These are phyloP conservation scores for Triops longicaudatus DNA, from an alignment of 1,140 invertebrate species.

Conservation along the genomic window DNA sequence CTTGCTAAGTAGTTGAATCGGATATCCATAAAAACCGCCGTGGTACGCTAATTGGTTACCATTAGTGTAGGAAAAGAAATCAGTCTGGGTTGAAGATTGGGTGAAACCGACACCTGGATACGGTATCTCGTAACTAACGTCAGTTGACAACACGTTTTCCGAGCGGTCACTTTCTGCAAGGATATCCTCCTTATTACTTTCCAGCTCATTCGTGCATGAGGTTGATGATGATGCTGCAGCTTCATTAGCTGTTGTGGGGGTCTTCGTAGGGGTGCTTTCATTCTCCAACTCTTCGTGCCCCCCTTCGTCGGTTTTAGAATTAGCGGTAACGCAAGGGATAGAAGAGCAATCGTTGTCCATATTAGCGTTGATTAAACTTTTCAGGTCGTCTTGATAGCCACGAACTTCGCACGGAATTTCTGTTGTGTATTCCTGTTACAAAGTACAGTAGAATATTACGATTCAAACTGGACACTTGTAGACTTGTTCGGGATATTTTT, in stretches of 20 bases:
- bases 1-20: slow-evolving; percentile 3
- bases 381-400: neutral
- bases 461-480: neutral
- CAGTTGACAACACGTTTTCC: neutral
- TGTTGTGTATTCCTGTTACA: neutral
- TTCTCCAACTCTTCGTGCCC: slow-evolving; percentile 15
- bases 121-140: slow-evolving; percentile 5
- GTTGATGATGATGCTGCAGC: neutral
- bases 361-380: neutral
- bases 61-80: slow-evolving; percentile 22
- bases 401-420: neutral
- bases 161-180: neutral
- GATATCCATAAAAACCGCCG: slow-evolving; percentile 23
- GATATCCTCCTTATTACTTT: neutral
- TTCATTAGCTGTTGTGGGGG: neutral
- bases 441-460: neutral
- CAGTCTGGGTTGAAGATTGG: neutral
- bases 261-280: neutral
- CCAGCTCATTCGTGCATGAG: neutral
- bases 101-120: slow-evolving; percentile 21
- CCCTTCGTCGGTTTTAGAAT: neutral
- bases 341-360: neutral
- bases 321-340: neutral
- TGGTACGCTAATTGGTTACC: slow-evolving; percentile 26
- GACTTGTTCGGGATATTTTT: neutral